Evolutionary conservation across 2,888 invertebrate genomes (phyloP).

Genomic region (Agrotis puta): DNA sequence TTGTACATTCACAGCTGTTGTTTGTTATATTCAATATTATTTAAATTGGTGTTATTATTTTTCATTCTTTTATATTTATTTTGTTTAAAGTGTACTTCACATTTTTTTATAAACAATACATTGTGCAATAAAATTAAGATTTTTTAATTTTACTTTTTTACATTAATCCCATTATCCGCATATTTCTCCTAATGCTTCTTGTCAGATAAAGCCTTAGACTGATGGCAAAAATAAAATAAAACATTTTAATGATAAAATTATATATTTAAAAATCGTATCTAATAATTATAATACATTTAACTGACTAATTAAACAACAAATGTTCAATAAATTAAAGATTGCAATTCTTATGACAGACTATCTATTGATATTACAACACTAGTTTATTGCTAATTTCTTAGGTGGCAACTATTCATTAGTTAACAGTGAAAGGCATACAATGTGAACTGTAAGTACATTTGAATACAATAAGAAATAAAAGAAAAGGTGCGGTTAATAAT

Average conservation of each 20-base stretch:
- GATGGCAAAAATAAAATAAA: slow-evolving; percentile 37
- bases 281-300: slow-evolving; percentile 82
- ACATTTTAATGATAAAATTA: slow-evolving; percentile 76
- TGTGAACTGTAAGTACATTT: slow-evolving; percentile 58
- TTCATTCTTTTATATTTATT: slow-evolving; percentile 14
- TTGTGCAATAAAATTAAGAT: slow-evolving; percentile 17
- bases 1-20: slow-evolving; percentile 18
- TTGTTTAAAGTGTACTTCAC: slow-evolving; percentile 2
- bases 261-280: slow-evolving; percentile 85
- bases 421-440: slow-evolving; percentile 50
- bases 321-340: slow-evolving; percentile 79
- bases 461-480: slow-evolving; percentile 33
- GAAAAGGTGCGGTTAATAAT: slow-evolving; percentile 18
- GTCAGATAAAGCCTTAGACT: background rate
- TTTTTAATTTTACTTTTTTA: background rate
- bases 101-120: slow-evolving; percentile 11
- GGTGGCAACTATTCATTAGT: slow-evolving; percentile 55
- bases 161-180: background rate
- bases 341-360: slow-evolving; percentile 70
- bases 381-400: slow-evolving; percentile 55
- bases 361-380: slow-evolving; percentile 60
- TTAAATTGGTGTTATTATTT: background rate
- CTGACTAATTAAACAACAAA: slow-evolving; percentile 77
- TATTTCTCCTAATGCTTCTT: background rate
- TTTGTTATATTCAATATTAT: slow-evolving; percentile 28